Evolutionary conservation across 2,113 vertebrate species (phyloP).

Genomic region (Gavia stellata): DNA sequence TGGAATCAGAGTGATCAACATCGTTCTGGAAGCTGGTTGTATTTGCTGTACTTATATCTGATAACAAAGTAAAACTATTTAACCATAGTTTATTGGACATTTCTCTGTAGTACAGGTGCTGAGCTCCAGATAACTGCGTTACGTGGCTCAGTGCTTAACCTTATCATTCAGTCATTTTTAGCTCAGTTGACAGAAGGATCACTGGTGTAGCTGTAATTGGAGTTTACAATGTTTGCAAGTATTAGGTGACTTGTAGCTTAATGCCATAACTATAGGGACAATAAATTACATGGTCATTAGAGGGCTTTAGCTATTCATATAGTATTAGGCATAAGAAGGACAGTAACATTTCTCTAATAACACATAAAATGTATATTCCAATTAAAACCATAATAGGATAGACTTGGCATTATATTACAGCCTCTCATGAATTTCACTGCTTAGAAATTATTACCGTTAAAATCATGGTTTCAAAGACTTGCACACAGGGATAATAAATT

Average conservation of each 20-base stretch:
- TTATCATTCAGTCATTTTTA: slow-evolving; percentile 39
- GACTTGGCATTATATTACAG: not conserved
- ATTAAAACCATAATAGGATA: slow-evolving; percentile 55
- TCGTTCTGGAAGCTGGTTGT: slow-evolving; percentile 28
- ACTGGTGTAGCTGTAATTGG: slow-evolving; percentile 43
- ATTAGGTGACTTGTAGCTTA: slow-evolving; percentile 55
- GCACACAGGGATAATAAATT: slow-evolving; percentile 48
- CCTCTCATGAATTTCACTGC: slow-evolving; percentile 25
- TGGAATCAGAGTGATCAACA: not conserved
- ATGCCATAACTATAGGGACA: slow-evolving; percentile 39
- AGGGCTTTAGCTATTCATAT: slow-evolving; percentile 24
- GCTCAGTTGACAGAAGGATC: slow-evolving; percentile 57
- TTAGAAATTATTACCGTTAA: slow-evolving; percentile 54
- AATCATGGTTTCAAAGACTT: slow-evolving; percentile 44
- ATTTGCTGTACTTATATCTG: slow-evolving; percentile 33
- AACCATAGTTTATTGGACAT: slow-evolving; percentile 39
- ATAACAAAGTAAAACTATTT: slow-evolving; percentile 28
- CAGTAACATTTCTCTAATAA: slow-evolving; percentile 39
- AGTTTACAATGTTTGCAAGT: slow-evolving; percentile 59
- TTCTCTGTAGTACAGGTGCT: slow-evolving; percentile 50
- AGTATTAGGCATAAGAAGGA: slow-evolving; percentile 22
- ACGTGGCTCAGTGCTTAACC: not conserved
- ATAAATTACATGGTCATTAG: slow-evolving; percentile 25
- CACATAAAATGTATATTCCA: slow-evolving; percentile 50
- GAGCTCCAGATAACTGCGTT: not conserved